Evolutionary conservation across 2,888 invertebrate species (phyloP).

Genomic region (Mellilla xanthometata): DNA sequence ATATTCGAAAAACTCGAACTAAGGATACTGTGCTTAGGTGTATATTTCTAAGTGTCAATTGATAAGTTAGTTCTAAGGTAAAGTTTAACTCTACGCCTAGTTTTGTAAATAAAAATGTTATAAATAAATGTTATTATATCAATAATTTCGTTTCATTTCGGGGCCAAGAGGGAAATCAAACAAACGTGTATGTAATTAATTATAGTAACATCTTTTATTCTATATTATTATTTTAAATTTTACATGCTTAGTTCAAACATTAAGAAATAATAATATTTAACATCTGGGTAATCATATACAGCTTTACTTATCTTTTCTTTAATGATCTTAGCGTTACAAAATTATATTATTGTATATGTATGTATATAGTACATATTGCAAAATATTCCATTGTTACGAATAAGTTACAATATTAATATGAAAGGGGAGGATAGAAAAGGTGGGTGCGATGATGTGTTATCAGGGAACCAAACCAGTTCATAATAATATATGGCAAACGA

Average conservation of each 20-base stretch:
- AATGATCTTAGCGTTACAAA: conserved; percentile 71
- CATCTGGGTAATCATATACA: conserved; percentile 82
- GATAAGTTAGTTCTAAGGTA: conserved; percentile 6
- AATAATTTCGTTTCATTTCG: conserved; percentile 33
- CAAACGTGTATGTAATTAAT: conserved; percentile 80
- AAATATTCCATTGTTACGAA: conserved; percentile 79
- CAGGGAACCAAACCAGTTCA: conserved; percentile 42
- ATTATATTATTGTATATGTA: conserved; percentile 65
- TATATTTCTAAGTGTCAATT: conserved; percentile 39
- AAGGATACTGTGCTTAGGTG: conserved; percentile 24
- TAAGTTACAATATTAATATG: conserved; percentile 50
- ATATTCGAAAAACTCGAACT: too few species aligned
- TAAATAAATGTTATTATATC: conserved; percentile 50
- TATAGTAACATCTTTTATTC: conserved; percentile 83
- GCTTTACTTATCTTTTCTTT: conserved; percentile 66
- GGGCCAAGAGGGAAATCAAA: conserved; percentile 62
- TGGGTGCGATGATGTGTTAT: conserved; percentile 48
- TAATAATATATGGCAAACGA: conserved; percentile 68
- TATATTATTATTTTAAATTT: conserved; percentile 83
- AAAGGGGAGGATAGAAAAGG: conserved; percentile 44
- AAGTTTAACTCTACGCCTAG: conserved; percentile 8
- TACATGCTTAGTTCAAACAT: conserved; percentile 82
- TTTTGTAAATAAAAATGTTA: conserved; percentile 51
- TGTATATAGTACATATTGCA: conserved; percentile 74
- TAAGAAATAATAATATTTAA: conserved; percentile 81